These are phyloP conservation scores for Eupeodes latifasciatus DNA, from an alignment of 2,888 invertebrate genomes.

Conservation along the genomic window DNA sequence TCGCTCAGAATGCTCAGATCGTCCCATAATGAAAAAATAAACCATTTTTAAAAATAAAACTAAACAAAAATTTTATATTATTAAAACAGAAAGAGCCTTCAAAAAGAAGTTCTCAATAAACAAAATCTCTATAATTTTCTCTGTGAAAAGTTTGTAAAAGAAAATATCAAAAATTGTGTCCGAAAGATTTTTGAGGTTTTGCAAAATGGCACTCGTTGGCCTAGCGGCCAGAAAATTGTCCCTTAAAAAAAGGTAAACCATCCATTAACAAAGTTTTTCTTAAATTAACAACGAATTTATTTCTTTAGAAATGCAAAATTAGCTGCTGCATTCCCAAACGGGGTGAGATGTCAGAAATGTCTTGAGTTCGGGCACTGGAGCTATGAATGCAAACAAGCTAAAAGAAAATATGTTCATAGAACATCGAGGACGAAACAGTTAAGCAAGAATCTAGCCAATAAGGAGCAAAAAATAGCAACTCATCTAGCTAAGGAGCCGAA, in stretches of 20 bases:
- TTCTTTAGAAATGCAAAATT: slow-evolving; percentile 86
- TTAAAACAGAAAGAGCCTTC: too few relatives aligned
- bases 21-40: too few relatives aligned
- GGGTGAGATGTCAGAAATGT: slow-evolving; percentile 95
- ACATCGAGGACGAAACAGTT: slow-evolving; percentile 92
- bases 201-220: slow-evolving; percentile 82
- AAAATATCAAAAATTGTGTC: slow-evolving; percentile 62
- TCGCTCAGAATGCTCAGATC: too few relatives aligned
- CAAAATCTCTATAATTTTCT: neutral
- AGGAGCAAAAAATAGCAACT: slow-evolving; percentile 51
- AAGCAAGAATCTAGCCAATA: slow-evolving; percentile 86
- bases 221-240: slow-evolving; percentile 83
- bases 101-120: too few relatives aligned
- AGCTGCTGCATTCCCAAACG: slow-evolving; percentile 89
- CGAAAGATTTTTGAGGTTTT: slow-evolving; percentile 45
- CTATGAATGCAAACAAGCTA: slow-evolving; percentile 93
- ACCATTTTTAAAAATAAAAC: neutral
- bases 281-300: neutral
- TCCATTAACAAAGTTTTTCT: neutral
- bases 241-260: slow-evolving; percentile 81
- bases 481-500: slow-evolving; percentile 63
- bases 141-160: neutral
- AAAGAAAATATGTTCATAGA: slow-evolving; percentile 93
- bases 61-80: too few relatives aligned
- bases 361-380: slow-evolving; percentile 97